Evolutionary conservation across 2,797 vertebrate genomes (phyloP), one percentile per base, ranked within the genome.

Genomic region (Amphiprion clarkii): DNA sequence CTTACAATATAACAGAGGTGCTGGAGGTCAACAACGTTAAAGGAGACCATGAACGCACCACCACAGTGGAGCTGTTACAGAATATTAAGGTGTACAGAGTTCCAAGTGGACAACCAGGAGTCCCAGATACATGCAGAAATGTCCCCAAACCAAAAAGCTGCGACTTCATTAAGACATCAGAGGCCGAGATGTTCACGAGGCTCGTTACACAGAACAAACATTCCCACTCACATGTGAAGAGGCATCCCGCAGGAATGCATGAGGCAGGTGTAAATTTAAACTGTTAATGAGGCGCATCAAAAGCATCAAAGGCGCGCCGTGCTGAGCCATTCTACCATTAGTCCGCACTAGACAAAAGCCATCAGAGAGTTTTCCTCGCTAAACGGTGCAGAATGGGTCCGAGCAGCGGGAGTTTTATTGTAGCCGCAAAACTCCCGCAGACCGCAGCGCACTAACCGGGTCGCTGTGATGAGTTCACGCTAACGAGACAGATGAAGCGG

Each of bases 251-350:
- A 84, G 92, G 93, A 93, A 94, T 93, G 91, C 80, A 25, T 9
- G 75, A 87, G 83, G 90, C 92, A 95, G 93, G 94, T 95, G 93
- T 94, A 92, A 88, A 91, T 92, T 86, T 90, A 91, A 92, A 82
- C 82, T 81, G 88, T 88, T 94, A 94, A 95, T 90, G 93, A 94
- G 90, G 70, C 91, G 88, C 89, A 78, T 92, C 92, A 88, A 84
- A 92, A 69, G 89, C 88, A 84, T 93, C 88, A 93, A 93, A 93
- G 91, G 51, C 73, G 66, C 81, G 36, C 51, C 92, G 70, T 90
- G 93, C 89, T 88, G 89, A 67, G 90, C 89, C 75, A 40, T 90
- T 91, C 83, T 87, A 5, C 80, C 82, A 67, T 88, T 81, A 86
- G 83, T 89, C 80, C 87, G 49, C 5, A 68, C 53, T 6, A 85